A percentile compares a stretch with the other conserved stretches of the same genome.
Evolutionary conservation across 2,888 invertebrate genomes (phyloP).

Genomic region (Pseudococcus viburni): DNA sequence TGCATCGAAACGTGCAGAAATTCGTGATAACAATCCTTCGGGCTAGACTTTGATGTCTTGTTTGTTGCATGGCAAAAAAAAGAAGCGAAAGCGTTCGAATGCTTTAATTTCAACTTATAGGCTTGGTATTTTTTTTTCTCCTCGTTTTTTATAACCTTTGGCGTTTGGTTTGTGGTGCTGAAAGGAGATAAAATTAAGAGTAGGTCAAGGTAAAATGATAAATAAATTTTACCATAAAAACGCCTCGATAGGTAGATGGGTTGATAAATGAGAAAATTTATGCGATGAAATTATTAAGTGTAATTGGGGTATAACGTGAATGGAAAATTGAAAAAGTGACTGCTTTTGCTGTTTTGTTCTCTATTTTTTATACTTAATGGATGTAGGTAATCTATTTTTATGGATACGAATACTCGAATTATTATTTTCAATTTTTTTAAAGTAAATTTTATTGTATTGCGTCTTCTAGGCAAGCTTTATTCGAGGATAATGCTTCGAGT

Average conservation of each 20-base stretch:
- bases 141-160: not conserved
- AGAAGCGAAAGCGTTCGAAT: constrained; percentile 32
- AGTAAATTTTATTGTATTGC: not conserved
- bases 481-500: not conserved
- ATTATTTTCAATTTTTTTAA: not conserved
- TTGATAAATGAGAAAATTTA: not conserved
- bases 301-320: not conserved
- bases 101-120: constrained; percentile 42
- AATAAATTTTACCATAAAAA: constrained; percentile 9
- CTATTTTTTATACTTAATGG: not conserved
- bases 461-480: not conserved
- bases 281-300: not conserved
- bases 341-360: not conserved
- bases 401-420: not conserved
- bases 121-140: not conserved
- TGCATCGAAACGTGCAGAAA: constrained; percentile 65
- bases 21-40: constrained; percentile 65
- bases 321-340: not conserved
- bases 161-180: not conserved
- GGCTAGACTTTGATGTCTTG: constrained; percentile 64
- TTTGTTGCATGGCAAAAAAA: constrained; percentile 18
- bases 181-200: not conserved
- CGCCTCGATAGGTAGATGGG: not conserved
- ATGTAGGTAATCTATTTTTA: not conserved
- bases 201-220: constrained; percentile 34